Percentiles rank a stretch among this genome's conserved stretches.
Conservation (phyloP, 2,888 invertebrate genomes). For the Cantharis nigra region DNA sequence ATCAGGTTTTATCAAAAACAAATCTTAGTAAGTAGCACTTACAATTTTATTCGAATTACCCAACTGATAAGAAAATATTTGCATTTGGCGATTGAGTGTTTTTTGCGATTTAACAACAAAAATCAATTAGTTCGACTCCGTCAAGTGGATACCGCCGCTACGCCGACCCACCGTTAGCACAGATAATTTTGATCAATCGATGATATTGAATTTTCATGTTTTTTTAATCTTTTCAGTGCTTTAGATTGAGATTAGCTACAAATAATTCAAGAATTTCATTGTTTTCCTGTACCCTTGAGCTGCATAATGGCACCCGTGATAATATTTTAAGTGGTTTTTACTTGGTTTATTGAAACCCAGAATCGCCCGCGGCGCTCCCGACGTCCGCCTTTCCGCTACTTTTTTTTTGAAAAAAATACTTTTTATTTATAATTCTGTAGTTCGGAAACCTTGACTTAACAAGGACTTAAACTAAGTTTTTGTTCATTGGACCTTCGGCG, state of each 20-base stretch:
- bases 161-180: neutral
- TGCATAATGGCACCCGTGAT: neutral
- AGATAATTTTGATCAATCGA: neutral
- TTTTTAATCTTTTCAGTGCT: neutral
- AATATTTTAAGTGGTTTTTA: neutral
- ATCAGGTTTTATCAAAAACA: neutral
- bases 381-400: neutral
- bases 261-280: neutral
- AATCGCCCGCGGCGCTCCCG: neutral
- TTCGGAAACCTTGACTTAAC: neutral
- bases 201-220: neutral
- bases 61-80: neutral
- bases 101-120: neutral
- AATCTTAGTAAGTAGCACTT: neutral
- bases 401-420: no score
- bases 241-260: neutral
- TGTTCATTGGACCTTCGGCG: neutral
- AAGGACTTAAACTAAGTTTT: neutral
- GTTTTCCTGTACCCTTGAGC: neutral
- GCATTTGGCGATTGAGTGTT: neutral
- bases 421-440: no score
- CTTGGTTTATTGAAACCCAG: no score
- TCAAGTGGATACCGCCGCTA: neutral
- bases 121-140: neutral
- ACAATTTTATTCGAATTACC: neutral